Conservation (phyloP, 1,140 invertebrate species). For the Limonius californicus region DNA sequence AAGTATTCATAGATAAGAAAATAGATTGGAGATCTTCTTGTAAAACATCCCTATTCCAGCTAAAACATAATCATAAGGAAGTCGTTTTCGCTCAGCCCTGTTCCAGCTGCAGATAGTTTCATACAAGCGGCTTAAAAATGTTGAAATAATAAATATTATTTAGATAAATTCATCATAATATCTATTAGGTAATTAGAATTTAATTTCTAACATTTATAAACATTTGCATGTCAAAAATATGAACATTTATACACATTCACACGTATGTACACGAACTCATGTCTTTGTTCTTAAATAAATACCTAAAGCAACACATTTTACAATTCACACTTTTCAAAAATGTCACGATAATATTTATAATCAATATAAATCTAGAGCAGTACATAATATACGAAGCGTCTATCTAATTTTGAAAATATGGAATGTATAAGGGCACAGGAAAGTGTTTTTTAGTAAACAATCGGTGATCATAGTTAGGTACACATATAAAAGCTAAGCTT, state of each 20-base stretch:
- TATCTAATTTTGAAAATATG: too few species aligned
- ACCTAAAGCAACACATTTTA: neutral
- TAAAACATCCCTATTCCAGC: too few species aligned
- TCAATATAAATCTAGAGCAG: neutral
- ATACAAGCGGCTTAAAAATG: slow-evolving; percentile 18
- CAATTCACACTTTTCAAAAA: neutral
- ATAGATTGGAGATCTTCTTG: too few species aligned
- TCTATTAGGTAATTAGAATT: too few species aligned
- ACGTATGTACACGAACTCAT: slow-evolving; percentile 21
- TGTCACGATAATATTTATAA: neutral
- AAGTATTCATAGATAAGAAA: too few species aligned
- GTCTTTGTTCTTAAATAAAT: neutral
- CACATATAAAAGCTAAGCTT: too few species aligned
- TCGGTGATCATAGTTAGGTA: neutral
- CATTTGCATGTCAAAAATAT: slow-evolving; percentile 34
- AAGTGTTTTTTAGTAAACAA: neutral
- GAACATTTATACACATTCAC: slow-evolving; percentile 36
- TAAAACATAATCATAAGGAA: too few species aligned
- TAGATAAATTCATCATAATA: neutral
- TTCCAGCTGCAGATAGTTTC: neutral
- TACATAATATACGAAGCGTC: neutral
- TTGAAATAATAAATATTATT: slow-evolving; percentile 17
- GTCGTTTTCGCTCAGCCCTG: too few species aligned
- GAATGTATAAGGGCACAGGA: neutral
- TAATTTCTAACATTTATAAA: slow-evolving; percentile 31